These are phyloP conservation scores for Cassiopea xamachana DNA, from an alignment of 30 jellyfish, hydroid and myxozoan genomes.

Conservation along the genomic window DNA sequence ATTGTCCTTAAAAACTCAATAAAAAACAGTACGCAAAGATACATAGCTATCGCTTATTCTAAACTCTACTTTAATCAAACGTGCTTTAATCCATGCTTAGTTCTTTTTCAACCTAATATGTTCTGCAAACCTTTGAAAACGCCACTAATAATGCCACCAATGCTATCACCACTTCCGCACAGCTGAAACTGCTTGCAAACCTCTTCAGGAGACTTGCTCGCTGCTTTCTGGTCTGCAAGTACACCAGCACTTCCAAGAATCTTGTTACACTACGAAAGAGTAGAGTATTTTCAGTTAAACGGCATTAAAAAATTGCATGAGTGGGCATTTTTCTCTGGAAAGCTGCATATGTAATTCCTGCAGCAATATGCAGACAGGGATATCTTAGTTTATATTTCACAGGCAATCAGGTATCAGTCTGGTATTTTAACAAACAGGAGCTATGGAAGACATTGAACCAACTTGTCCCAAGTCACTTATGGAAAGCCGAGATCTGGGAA, in stretches of 20 bases:
- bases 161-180: slow-evolving; percentile 3
- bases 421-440: too few species aligned
- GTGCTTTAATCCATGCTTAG: background rate
- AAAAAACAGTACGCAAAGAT: background rate
- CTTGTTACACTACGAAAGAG: slow-evolving; percentile 37
- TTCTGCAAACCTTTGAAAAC: slow-evolving; percentile 25
- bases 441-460: too few species aligned
- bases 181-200: slow-evolving; percentile 12
- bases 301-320: too few species aligned
- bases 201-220: slow-evolving; percentile 30
- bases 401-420: too few species aligned
- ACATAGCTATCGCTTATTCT: background rate
- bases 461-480: too few species aligned
- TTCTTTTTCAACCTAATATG: slow-evolving; percentile 11
- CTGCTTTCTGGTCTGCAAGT: background rate
- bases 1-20: too few species aligned
- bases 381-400: too few species aligned
- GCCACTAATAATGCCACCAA: slow-evolving; percentile 7
- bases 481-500: too few species aligned
- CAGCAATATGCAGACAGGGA: too few species aligned
- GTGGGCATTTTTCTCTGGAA: too few species aligned
- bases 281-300: background rate
- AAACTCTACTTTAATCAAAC: background rate
- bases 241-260: slow-evolving; percentile 14
- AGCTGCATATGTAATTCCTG: too few species aligned